Conservation (phyloP, 2,113 vertebrate genomes). For the Megaleporinus macrocephalus region DNA sequence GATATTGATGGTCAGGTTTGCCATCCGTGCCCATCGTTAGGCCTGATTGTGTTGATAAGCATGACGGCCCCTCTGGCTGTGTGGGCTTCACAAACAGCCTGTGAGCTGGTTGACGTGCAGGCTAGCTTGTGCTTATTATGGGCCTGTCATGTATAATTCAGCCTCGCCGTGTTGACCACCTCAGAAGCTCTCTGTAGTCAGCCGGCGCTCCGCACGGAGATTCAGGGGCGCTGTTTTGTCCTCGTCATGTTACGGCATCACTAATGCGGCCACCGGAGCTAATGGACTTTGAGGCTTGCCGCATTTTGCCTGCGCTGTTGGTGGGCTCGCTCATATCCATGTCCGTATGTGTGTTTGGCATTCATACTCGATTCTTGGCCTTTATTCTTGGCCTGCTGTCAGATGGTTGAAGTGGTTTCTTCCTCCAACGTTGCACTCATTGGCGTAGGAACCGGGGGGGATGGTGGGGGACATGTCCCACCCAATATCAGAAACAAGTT, state of each 20-base stretch:
- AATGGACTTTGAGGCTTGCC: conserved; percentile 15
- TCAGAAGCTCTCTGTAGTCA: conserved; percentile 11
- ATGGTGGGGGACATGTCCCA: too few species aligned
- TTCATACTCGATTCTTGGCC: too few species aligned
- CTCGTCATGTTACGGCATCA: conserved; percentile 3
- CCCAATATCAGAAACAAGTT: too few species aligned
- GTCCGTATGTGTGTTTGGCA: too few species aligned
- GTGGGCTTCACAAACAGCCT: not conserved
- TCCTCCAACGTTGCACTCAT: too few species aligned
- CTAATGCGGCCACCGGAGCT: conserved; percentile 8
- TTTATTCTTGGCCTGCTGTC: too few species aligned
- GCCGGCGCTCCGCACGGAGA: not conserved
- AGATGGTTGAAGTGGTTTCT: not conserved
- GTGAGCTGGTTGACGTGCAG: not conserved
- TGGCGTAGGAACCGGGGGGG: too few species aligned
- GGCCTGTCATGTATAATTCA: conserved; percentile 16
- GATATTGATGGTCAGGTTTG: not conserved
- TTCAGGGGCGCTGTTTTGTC: not conserved
- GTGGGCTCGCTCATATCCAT: not conserved
- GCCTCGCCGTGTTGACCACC: conserved; percentile 7
- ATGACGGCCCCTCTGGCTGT: not conserved
- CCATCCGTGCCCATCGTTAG: not conserved
- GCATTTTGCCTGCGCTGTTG: not conserved
- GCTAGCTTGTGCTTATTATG: conserved; percentile 18
- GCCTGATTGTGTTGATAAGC: not conserved